These are phyloP conservation scores for Athene noctua DNA, from an alignment of 2,113 vertebrate genomes.

Conservation along the genomic window DNA sequence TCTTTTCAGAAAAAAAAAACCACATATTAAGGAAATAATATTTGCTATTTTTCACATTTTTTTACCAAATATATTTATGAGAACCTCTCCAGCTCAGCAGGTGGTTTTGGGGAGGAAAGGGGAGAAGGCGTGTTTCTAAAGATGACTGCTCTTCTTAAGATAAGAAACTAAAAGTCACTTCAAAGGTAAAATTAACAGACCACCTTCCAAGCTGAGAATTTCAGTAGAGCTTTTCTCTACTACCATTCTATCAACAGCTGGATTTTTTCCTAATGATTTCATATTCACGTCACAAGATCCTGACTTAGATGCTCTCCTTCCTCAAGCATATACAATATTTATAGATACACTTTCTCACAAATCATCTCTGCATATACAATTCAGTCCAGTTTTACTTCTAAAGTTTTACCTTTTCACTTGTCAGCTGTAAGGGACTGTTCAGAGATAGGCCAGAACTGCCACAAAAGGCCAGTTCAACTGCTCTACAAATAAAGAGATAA, in stretches of 20 bases:
- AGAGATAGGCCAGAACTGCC: background rate
- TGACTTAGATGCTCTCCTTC: background rate
- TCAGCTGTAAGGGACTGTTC: background rate
- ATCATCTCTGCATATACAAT: background rate
- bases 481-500: background rate
- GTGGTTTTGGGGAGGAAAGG: rapidly evolving
- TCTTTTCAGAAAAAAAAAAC: background rate
- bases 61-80: background rate
- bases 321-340: background rate
- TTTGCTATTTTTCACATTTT: background rate
- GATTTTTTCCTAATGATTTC: background rate
- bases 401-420: background rate
- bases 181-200: background rate
- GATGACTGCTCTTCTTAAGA: background rate
- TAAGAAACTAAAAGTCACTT: background rate
- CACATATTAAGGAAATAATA: background rate
- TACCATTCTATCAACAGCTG: background rate
- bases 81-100: background rate
- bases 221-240: background rate
- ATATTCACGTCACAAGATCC: background rate
- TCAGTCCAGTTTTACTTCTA: background rate
- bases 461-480: background rate
- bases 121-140: background rate
- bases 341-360: background rate
- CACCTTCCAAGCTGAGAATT: background rate